Conservation (phyloP, 2,113 vertebrate genomes). For the Spea multiplicata region DNA sequence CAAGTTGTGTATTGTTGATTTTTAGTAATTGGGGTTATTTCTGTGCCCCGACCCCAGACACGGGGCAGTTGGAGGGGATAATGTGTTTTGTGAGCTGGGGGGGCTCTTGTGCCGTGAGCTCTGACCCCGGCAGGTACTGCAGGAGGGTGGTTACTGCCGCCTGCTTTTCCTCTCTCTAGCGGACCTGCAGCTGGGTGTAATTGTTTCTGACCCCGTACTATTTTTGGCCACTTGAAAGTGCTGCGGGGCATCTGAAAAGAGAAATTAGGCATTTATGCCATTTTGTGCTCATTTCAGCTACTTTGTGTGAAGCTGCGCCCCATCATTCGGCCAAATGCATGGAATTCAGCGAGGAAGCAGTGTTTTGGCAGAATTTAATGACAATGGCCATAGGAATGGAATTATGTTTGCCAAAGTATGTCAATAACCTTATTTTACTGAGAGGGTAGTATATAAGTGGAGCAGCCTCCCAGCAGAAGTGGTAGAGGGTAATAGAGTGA, state of each 20-base stretch:
- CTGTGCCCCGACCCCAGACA: neutral
- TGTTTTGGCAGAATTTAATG: no score
- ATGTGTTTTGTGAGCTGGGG: slow-evolving; percentile 30
- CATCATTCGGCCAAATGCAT: neutral
- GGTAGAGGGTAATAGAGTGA: no score
- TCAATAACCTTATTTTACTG: no score
- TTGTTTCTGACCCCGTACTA: neutral
- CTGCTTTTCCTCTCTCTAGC: slow-evolving; percentile 28
- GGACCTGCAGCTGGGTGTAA: slow-evolving; percentile 24
- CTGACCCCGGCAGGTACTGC: slow-evolving; percentile 38
- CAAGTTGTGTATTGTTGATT: no score
- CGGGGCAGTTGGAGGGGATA: slow-evolving; percentile 8
- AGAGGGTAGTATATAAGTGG: no score
- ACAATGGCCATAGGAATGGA: no score
- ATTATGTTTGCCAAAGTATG: no score
- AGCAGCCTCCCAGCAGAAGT: no score
- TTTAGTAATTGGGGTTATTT: no score
- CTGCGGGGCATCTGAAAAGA: slow-evolving; percentile 43
- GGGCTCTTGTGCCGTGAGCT: slow-evolving; percentile 31
- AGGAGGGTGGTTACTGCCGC: slow-evolving; percentile 25
- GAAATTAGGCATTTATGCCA: slow-evolving; percentile 18
- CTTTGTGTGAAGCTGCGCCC: slow-evolving; percentile 6
- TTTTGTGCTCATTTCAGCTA: neutral
- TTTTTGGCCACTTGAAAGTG: slow-evolving; percentile 34
- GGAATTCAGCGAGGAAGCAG: no score